phyloP scores from a whole-genome alignment of 2,113 vertebrate genomes.

The Erpornis zantholeuca region DNA sequence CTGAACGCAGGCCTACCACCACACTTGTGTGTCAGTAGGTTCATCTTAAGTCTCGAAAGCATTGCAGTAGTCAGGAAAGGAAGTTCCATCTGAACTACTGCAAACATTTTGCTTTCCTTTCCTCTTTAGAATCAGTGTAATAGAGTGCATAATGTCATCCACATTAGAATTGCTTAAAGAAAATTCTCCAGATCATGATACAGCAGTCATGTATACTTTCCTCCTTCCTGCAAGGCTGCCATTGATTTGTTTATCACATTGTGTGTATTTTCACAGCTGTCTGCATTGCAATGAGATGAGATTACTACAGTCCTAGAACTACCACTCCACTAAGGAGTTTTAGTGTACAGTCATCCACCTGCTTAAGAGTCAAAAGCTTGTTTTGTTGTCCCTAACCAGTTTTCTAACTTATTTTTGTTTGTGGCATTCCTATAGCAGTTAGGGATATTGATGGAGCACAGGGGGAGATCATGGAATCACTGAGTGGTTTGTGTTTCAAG shows the following conservation, averaged over 20 bases:
- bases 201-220: background rate
- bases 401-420: background rate
- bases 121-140: background rate
- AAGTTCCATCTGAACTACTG: background rate
- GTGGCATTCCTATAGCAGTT: background rate
- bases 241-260: background rate
- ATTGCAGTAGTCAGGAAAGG: background rate
- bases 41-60: background rate
- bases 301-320: background rate
- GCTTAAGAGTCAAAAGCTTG: background rate
- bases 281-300: background rate
- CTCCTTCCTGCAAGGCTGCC: background rate
- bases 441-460: background rate
- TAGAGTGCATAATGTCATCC: background rate
- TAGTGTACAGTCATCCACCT: background rate
- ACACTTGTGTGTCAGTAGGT: background rate
- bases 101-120: background rate
- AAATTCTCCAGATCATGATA: background rate
- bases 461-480: background rate
- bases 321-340: background rate
- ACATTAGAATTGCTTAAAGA: background rate
- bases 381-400: background rate
- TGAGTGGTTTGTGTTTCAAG: background rate
- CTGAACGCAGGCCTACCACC: background rate
- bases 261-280: background rate